These are phyloP conservation scores for Haemorhous mexicanus DNA, from an alignment of 2,113 vertebrate species.

Conservation along the genomic window DNA sequence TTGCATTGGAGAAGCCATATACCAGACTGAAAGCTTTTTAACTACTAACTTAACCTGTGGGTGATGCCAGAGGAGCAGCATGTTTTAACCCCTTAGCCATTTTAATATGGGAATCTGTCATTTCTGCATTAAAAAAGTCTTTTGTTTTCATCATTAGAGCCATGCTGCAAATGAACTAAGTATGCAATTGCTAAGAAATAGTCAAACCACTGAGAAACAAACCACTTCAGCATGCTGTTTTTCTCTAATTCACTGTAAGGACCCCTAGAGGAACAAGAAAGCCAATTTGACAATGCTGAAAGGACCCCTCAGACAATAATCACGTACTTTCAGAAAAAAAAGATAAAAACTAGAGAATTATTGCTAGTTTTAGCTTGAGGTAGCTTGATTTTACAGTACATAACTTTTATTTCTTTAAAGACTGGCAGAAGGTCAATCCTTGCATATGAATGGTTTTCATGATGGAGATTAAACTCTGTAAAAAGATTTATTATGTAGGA, in stretches of 20 bases:
- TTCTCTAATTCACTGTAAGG: not conserved
- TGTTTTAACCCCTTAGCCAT: not conserved
- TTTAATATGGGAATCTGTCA: not conserved
- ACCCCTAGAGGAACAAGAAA: not conserved
- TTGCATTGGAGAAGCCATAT: not conserved
- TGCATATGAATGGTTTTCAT: not conserved
- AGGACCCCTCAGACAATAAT: not conserved
- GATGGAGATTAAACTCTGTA: not conserved
- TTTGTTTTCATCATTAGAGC: not conserved
- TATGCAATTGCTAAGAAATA: not conserved
- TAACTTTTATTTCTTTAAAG: not conserved
- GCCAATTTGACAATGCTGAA: not conserved
- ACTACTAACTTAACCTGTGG: not conserved
- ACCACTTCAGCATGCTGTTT: not conserved
- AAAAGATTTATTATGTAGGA: conserved; percentile 2
- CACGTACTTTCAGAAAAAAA: not conserved
- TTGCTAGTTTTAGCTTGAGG: not conserved
- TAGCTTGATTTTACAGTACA: not conserved
- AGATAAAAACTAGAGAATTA: not conserved
- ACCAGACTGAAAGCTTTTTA: not conserved
- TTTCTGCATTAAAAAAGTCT: not conserved
- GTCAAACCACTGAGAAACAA: not conserved
- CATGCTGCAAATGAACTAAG: not conserved
- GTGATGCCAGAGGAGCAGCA: not conserved
- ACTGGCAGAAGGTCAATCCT: not conserved